Base-by-base conservation (phyloP, 2,797 vertebrate species). In the Hapalemur alaotrensis region DNA sequence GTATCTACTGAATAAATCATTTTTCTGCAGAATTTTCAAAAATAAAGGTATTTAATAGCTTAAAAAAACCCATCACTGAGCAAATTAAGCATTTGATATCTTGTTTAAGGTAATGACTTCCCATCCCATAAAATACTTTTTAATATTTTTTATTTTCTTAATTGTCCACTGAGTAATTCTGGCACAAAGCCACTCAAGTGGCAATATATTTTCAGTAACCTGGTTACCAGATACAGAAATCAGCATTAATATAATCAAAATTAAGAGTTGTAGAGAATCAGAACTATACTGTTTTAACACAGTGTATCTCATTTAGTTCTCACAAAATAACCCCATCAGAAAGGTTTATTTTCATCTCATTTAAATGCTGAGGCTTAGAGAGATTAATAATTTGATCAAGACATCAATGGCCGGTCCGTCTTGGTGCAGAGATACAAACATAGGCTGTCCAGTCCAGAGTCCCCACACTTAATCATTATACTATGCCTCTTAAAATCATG, bases 1-100 rank as follows among this genome's bases (percentile, higher is more conserved):
- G 22, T 84, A 61, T 72, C 25, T 70, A 12, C 5, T 65, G 5
- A 89, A 69, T 54, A 14, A 48, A 32, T 32, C 8, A 57, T 35
- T 84, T 78, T n/a, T 30, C n/a, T 69, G 52, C 1, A 63, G n/a
- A 87, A 70, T 88, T 95, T 93, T 88, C 23, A 95, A 76, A 73
- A 83, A 38, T 73, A 70, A 61, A 84, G 50, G 12, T 69, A 76
- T 85, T 73, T 28, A 69, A 89, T 28, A 32, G 32, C 18, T 63
- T 32, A 6, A 32, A 28, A 69, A 78, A 84, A 46, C 10, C 22
- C 12, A 81, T 41, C 83, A 70, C n/a, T 72, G 25, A 94, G 61
- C 11, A 88, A 69, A 91, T 72, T 72, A 41, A 57, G 67, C 28
- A 72, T 72, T 70, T 70, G 81, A 54, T 54, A 41, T 20, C 35